These are phyloP conservation scores for Geotria australis DNA, from an alignment of 2,797 vertebrate species.

Conservation along the genomic window DNA sequence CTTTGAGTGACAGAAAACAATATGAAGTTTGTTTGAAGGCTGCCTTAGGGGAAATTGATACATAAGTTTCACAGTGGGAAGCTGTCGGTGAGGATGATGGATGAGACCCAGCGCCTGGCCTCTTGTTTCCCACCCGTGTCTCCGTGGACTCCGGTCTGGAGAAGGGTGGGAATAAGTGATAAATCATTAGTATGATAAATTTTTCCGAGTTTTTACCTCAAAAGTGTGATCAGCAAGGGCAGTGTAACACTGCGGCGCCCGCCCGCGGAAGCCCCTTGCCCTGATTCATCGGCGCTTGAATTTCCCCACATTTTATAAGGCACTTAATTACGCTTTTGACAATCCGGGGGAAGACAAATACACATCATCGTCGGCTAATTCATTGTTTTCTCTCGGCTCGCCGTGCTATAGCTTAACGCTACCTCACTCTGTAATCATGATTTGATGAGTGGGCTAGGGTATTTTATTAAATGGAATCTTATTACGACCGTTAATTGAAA, in stretches of 20 bases:
- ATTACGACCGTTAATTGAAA: too few relatives aligned
- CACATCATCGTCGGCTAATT: too few relatives aligned
- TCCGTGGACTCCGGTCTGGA: background rate
- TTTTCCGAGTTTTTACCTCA: background rate
- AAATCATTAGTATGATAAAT: background rate
- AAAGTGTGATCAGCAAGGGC: background rate
- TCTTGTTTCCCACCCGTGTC: background rate
- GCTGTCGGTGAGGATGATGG: background rate
- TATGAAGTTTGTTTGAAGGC: background rate
- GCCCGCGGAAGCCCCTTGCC: too few relatives aligned
- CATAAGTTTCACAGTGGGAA: background rate
- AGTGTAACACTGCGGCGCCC: background rate
- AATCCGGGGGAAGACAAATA: too few relatives aligned
- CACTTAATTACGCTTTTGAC: too few relatives aligned
- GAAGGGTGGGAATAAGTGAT: background rate
- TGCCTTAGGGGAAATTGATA: background rate
- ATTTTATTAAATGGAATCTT: too few relatives aligned
- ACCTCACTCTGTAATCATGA: too few relatives aligned
- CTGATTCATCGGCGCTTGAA: too few relatives aligned
- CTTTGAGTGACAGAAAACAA: background rate
- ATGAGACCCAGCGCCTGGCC: background rate
- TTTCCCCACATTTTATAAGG: too few relatives aligned
- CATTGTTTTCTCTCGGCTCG: too few relatives aligned
- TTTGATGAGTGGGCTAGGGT: too few relatives aligned
- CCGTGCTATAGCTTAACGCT: too few relatives aligned